Conservation (phyloP, 2,797 vertebrate species). For the Poliocrania exsul region DNA sequence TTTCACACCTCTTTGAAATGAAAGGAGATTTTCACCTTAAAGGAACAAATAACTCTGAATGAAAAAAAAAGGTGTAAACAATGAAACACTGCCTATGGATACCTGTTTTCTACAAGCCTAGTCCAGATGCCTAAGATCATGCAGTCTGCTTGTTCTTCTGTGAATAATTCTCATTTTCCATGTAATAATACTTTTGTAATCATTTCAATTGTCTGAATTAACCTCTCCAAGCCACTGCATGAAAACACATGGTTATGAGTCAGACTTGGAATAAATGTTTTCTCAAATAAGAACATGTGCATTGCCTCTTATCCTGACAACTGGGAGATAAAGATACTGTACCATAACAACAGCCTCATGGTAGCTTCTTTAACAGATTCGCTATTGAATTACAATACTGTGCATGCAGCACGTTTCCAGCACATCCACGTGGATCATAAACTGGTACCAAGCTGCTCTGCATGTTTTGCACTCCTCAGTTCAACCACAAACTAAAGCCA, state of each 20-base stretch:
- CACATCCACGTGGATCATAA: neutral
- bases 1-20: neutral
- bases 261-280: neutral
- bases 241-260: neutral
- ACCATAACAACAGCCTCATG: neutral
- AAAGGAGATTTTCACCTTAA: neutral
- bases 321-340: neutral
- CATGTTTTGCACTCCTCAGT: neutral
- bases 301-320: neutral
- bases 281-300: neutral
- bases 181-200: neutral
- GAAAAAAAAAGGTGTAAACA: neutral
- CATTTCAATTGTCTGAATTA: neutral
- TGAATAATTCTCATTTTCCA: neutral
- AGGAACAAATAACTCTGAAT: neutral
- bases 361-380: neutral
- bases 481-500: neutral
- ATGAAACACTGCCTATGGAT: neutral
- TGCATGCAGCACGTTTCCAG: neutral
- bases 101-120: neutral
- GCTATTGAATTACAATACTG: neutral
- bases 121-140: neutral
- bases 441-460: neutral
- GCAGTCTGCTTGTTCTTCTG: neutral
- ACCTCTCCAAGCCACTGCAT: neutral